A percentile compares a stretch with the other conserved stretches of the same genome.
Evolutionary conservation across 1,140 invertebrate genomes (phyloP).

Genomic region (Aphaenogaster floridana): DNA sequence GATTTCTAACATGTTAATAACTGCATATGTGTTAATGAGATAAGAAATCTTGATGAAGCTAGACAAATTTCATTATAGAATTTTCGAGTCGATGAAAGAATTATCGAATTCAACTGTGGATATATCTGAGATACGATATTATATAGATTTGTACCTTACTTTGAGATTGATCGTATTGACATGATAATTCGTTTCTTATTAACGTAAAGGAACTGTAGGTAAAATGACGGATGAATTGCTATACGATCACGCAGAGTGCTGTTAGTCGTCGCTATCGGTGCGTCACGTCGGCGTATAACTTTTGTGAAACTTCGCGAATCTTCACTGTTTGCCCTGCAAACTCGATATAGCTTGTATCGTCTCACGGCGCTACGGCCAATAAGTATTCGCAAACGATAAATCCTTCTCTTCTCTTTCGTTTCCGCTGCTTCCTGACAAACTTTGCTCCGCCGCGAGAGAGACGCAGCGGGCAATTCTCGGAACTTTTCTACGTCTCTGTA

Average conservation of each 20-base stretch:
- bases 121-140: neutral
- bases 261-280: constrained; percentile 30
- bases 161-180: neutral
- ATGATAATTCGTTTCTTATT: constrained; percentile 29
- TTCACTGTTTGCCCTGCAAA: constrained; percentile 68
- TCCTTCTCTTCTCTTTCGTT: constrained; percentile 60
- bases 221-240: neutral
- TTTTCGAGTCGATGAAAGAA: neutral
- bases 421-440: constrained; percentile 55
- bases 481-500: constrained; percentile 49
- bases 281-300: constrained; percentile 52
- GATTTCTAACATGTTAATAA: neutral
- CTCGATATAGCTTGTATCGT: constrained; percentile 70
- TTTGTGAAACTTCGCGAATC: constrained; percentile 51
- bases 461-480: neutral
- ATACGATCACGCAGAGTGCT: constrained; percentile 18
- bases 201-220: neutral
- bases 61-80: neutral
- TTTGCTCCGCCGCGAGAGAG: constrained; percentile 24
- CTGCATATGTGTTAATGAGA: neutral
- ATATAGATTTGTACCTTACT: neutral
- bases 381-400: constrained; percentile 71
- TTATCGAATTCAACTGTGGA: neutral
- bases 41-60: neutral
- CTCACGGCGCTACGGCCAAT: constrained; percentile 62